Evolutionary conservation across 1,140 invertebrate genomes (phyloP).

Genomic region (Nylanderia fulva): DNA sequence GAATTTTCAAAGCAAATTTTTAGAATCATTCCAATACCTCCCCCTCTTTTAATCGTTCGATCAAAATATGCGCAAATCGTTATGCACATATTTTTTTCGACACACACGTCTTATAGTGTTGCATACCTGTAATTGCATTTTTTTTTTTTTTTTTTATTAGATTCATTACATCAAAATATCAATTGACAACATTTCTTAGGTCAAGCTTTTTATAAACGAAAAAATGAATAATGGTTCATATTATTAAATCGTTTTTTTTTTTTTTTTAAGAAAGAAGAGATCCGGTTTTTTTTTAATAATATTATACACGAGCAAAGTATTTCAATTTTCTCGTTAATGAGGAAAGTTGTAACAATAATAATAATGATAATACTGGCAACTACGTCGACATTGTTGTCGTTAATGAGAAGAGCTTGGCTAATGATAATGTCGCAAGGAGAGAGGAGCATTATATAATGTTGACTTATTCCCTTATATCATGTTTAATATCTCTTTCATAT

Average conservation of each 20-base stretch:
- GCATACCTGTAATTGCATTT: too few species aligned
- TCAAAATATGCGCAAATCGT: not conserved
- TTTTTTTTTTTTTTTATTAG: not conserved
- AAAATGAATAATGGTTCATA: constrained; percentile 11
- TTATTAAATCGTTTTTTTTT: constrained; percentile 29
- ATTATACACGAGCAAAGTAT: constrained; percentile 45
- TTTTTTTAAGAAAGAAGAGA: not conserved
- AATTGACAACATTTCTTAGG: not conserved
- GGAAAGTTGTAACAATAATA: constrained; percentile 61
- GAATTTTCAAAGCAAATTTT: not conserved
- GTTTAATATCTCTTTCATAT: constrained; percentile 26
- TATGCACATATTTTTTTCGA: not conserved
- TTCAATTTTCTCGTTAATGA: constrained; percentile 61
- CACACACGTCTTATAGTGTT: not conserved
- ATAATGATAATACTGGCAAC: constrained; percentile 59
- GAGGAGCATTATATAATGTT: constrained; percentile 57
- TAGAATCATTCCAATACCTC: not conserved
- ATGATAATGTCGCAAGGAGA: constrained; percentile 58
- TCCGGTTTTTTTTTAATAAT: constrained; percentile 18
- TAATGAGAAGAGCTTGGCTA: constrained; percentile 62
- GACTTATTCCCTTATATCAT: constrained; percentile 58
- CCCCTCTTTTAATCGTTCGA: not conserved
- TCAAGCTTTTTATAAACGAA: not conserved
- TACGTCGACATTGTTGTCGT: constrained; percentile 60
- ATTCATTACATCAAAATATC: not conserved